Conservation (phyloP, 2,888 invertebrate genomes). For the Sinopyrophorus schimmeli region DNA sequence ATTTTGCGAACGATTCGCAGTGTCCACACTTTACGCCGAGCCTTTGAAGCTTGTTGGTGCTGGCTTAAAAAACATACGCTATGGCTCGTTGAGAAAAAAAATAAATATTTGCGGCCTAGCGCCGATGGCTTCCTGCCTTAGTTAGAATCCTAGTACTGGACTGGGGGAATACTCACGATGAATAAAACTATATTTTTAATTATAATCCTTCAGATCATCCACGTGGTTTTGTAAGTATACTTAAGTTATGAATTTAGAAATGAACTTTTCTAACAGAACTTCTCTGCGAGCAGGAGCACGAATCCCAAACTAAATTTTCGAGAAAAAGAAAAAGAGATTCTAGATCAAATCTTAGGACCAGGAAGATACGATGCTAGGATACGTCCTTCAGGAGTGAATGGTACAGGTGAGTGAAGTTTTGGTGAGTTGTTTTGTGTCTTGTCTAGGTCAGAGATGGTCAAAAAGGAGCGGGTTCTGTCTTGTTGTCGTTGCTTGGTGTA, state of each 20-base stretch:
- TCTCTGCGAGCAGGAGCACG: slow-evolving; percentile 81
- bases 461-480: slow-evolving; percentile 35
- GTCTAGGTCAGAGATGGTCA: slow-evolving; percentile 30
- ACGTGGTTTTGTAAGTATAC: slow-evolving; percentile 58
- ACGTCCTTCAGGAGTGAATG: slow-evolving; percentile 90
- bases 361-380: slow-evolving; percentile 92
- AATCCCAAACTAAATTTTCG: slow-evolving; percentile 86
- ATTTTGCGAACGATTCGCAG: slow-evolving; percentile 21
- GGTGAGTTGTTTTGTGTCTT: slow-evolving; percentile 29
- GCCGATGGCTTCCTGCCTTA: slow-evolving; percentile 15
- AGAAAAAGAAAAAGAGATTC: slow-evolving; percentile 91
- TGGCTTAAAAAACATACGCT: background rate
- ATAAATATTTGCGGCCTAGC: slow-evolving; percentile 9
- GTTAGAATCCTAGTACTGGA: slow-evolving; percentile 5
- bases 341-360: slow-evolving; percentile 90
- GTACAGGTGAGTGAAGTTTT: slow-evolving; percentile 74
- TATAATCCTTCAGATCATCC: slow-evolving; percentile 54
- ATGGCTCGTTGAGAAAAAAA: slow-evolving; percentile 9
- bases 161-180: slow-evolving; percentile 32
- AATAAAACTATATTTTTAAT: slow-evolving; percentile 49
- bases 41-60: slow-evolving; percentile 4
- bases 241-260: slow-evolving; percentile 15
- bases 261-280: background rate
- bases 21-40: slow-evolving; percentile 9
- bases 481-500: slow-evolving; percentile 48